A percentile compares a stretch with the other conserved stretches of the same genome.
Conservation (phyloP, 2,113 vertebrate species). For the Amphiprion percula region DNA sequence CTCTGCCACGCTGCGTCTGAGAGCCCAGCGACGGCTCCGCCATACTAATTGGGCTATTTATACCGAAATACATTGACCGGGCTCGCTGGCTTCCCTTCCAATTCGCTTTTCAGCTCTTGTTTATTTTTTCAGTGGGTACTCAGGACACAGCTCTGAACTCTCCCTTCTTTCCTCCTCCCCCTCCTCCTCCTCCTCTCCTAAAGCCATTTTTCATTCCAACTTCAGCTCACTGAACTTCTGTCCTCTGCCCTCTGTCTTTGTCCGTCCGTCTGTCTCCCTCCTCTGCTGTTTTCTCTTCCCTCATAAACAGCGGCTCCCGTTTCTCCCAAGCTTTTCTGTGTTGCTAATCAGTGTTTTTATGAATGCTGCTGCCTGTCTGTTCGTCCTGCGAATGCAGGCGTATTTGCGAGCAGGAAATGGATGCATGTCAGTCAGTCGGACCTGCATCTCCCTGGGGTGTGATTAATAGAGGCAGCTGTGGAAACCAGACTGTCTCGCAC, state of each 20-base stretch:
- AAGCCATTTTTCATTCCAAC: constrained; percentile 62
- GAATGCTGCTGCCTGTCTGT: constrained; percentile 42
- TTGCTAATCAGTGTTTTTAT: constrained; percentile 64
- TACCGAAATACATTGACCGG: constrained; percentile 69
- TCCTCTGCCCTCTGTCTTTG: constrained; percentile 56
- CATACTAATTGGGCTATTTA: constrained; percentile 81
- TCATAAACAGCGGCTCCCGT: constrained; percentile 24
- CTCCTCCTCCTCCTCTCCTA: constrained; percentile 27
- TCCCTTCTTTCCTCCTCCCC: constrained; percentile 15
- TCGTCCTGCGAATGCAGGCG: constrained; percentile 30
- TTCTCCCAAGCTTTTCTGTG: constrained; percentile 28
- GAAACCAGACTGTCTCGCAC: constrained; percentile 54
- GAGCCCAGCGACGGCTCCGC: constrained; percentile 45
- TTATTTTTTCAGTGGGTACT: constrained; percentile 59
- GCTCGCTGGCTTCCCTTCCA: constrained; percentile 61
- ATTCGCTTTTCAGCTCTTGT: constrained; percentile 64
- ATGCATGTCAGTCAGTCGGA: constrained; percentile 67
- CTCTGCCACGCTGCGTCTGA: constrained; percentile 65
- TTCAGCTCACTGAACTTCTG: constrained; percentile 57
- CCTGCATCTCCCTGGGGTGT: constrained; percentile 63
- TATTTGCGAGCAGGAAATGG: constrained; percentile 44
- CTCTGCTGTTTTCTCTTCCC: constrained; percentile 8
- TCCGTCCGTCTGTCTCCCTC: constrained; percentile 47
- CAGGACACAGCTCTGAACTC: constrained; percentile 42
- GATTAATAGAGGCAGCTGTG: constrained; percentile 73